Evolutionary conservation across 2,888 invertebrate genomes (phyloP).

Genomic region (Drosophila nigricruria): DNA sequence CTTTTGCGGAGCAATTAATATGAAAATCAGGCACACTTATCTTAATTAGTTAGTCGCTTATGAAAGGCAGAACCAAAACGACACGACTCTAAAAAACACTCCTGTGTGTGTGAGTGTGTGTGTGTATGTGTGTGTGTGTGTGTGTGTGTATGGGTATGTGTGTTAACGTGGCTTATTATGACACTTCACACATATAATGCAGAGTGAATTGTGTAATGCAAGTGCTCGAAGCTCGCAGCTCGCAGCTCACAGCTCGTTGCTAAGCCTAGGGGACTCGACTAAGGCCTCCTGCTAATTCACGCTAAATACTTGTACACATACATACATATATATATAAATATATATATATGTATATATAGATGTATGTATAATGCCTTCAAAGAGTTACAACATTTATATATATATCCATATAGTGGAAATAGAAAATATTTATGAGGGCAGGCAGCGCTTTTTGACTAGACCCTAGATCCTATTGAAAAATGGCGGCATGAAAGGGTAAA

Average conservation of each 20-base stretch:
- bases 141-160: slow-evolving; percentile 20
- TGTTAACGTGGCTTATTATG: slow-evolving; percentile 69
- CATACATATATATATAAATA: neutral
- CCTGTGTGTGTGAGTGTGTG: slow-evolving; percentile 18
- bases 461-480: neutral
- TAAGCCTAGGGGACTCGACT: slow-evolving; percentile 22
- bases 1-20: slow-evolving; percentile 78
- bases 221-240: slow-evolving; percentile 48
- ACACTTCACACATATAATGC: slow-evolving; percentile 71
- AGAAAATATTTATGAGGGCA: slow-evolving; percentile 7
- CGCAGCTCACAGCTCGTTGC: slow-evolving; percentile 15
- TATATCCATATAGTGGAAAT: slow-evolving; percentile 15
- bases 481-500: neutral
- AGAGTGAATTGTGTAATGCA: slow-evolving; percentile 70
- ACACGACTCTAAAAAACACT: slow-evolving; percentile 12
- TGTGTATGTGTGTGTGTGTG: slow-evolving; percentile 33
- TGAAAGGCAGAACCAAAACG: slow-evolving; percentile 41
- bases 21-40: slow-evolving; percentile 82
- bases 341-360: neutral
- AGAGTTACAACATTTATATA: neutral
- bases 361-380: neutral
- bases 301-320: slow-evolving; percentile 28
- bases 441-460: neutral
- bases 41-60: slow-evolving; percentile 77
- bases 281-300: slow-evolving; percentile 38